These are phyloP conservation scores for Cichlasoma orientale DNA, from an alignment of 2,797 vertebrate species.

Conservation along the genomic window DNA sequence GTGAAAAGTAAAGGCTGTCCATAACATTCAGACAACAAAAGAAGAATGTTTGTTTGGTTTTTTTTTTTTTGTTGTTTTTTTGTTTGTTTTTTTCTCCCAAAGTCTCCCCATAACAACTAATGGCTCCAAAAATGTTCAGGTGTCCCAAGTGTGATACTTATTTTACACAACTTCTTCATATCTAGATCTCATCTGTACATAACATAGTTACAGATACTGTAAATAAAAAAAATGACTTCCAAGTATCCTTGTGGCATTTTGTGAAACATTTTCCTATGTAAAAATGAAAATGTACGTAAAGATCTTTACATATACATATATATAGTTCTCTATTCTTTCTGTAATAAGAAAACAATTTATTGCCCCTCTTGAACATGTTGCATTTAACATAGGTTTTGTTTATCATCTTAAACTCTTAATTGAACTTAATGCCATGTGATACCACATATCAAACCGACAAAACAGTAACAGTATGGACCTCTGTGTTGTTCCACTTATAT, in stretches of 20 bases:
- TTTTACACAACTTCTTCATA: slow-evolving; percentile 82
- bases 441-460: slow-evolving; percentile 77
- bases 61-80: not conserved
- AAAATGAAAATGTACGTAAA: slow-evolving; percentile 77
- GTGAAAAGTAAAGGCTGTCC: slow-evolving; percentile 83
- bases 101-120: slow-evolving; percentile 67
- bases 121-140: slow-evolving; percentile 76
- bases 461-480: slow-evolving; percentile 76
- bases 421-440: slow-evolving; percentile 76
- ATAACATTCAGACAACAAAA: slow-evolving; percentile 83
- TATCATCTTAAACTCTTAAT: slow-evolving; percentile 68
- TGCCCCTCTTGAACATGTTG: slow-evolving; percentile 83
- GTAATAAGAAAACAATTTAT: slow-evolving; percentile 82
- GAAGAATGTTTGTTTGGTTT: slow-evolving; percentile 59
- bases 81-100: slow-evolving; percentile 25
- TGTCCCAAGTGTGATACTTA: slow-evolving; percentile 80
- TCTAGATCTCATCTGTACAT: slow-evolving; percentile 82
- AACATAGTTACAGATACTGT: slow-evolving; percentile 86
- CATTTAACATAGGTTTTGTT: slow-evolving; percentile 70
- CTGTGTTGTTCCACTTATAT: slow-evolving; percentile 68
- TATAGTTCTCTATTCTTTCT: slow-evolving; percentile 76
- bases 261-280: slow-evolving; percentile 76
- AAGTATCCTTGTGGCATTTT: slow-evolving; percentile 73
- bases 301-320: slow-evolving; percentile 74
- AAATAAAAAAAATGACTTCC: slow-evolving; percentile 78